phyloP scores from a whole-genome alignment of 2,888 invertebrate species.

The Beris chalybata region DNA sequence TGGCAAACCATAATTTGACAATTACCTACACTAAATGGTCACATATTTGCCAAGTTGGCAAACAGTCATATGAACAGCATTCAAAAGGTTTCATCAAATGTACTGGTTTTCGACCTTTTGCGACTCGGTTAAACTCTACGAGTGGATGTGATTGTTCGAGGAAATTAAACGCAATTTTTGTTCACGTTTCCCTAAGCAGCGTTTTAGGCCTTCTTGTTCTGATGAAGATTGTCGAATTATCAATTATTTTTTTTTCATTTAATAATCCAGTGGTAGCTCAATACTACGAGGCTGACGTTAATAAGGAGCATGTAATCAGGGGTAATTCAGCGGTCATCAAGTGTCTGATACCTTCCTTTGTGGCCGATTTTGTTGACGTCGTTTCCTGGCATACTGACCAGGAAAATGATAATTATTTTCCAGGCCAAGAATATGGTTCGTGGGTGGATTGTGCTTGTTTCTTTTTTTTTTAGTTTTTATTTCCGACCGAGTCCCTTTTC shows the following conservation, averaged over 20 bases:
- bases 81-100: too few species aligned
- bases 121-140: too few species aligned
- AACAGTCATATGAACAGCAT: too few species aligned
- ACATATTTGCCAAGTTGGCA: too few species aligned
- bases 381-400: constrained; percentile 79
- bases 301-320: constrained; percentile 81
- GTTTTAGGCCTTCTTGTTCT: too few species aligned
- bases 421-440: constrained; percentile 64
- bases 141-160: too few species aligned
- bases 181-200: too few species aligned
- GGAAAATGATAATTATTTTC: constrained; percentile 71
- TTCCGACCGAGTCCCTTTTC: constrained; percentile 7
- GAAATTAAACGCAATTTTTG: too few species aligned
- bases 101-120: too few species aligned
- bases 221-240: too few species aligned
- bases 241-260: neutral
- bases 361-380: constrained; percentile 82
- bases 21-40: too few species aligned
- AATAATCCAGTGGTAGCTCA: constrained; percentile 70
- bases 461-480: constrained; percentile 5
- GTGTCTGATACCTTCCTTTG: constrained; percentile 83
- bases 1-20: too few species aligned
- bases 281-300: constrained; percentile 80
- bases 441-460: neutral
- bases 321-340: constrained; percentile 80